These are phyloP conservation scores for Anableps anableps DNA, from an alignment of 2,797 vertebrate genomes.

Conservation along the genomic window DNA sequence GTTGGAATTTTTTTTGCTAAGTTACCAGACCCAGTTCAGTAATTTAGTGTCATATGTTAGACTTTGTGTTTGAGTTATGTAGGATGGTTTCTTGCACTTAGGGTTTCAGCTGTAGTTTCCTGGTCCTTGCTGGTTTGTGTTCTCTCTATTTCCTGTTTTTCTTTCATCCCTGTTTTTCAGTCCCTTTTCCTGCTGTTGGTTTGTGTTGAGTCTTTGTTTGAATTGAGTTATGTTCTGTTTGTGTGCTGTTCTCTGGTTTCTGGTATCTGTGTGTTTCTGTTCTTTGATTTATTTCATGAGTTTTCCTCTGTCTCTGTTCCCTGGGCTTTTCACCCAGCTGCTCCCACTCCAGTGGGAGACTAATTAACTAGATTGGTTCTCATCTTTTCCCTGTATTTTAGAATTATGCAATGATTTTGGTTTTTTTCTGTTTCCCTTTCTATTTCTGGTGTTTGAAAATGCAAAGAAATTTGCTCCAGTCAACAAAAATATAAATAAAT, in stretches of 20 bases:
- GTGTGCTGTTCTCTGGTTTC: background rate
- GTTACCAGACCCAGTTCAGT: background rate
- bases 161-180: background rate
- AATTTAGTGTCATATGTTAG: background rate
- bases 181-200: background rate
- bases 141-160: background rate
- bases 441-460: background rate
- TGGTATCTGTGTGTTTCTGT: background rate
- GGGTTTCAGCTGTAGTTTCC: background rate
- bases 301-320: conserved; percentile 1
- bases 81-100: background rate
- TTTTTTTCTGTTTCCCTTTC: background rate
- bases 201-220: background rate
- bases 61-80: background rate
- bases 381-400: background rate
- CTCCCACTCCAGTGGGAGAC: background rate
- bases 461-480: background rate
- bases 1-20: background rate
- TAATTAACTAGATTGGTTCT: conserved; percentile 1
- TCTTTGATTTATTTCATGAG: background rate
- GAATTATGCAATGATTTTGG: background rate
- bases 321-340: background rate
- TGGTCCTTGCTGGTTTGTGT: background rate
- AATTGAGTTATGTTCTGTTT: background rate
- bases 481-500: background rate